A percentile compares a stretch with the other conserved stretches of the same genome.
phyloP scores from a whole-genome alignment of 1,140 invertebrate species.

The Augochlora pura region DNA sequence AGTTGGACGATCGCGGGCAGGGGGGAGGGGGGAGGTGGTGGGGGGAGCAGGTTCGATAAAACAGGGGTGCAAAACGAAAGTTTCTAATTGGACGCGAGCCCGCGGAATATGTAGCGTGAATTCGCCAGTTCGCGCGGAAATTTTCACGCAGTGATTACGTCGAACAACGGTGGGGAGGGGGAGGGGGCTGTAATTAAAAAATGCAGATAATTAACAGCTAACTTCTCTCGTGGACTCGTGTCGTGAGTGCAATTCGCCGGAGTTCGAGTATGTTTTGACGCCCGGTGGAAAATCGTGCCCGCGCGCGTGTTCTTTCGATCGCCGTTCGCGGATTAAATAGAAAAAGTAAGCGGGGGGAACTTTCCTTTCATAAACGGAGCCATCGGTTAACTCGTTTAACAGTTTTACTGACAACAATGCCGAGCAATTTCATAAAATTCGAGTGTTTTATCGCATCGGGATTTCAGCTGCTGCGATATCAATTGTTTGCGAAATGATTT shows the following conservation, averaged over 20 bases:
- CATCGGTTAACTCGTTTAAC: too few species aligned
- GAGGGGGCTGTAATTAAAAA: conserved; percentile 32
- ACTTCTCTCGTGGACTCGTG: not conserved
- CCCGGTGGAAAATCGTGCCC: not conserved
- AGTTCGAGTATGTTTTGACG: not conserved
- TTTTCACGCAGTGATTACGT: conserved; percentile 39
- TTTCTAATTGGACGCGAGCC: conserved; percentile 64
- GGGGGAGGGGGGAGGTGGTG: too few species aligned
- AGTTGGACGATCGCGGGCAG: conserved; percentile 37
- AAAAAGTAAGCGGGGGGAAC: too few species aligned
- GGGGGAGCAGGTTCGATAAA: conserved; percentile 27
- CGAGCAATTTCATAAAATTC: too few species aligned
- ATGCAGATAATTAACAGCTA: conserved; percentile 9
- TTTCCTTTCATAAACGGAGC: too few species aligned
- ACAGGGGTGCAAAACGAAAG: conserved; percentile 53
- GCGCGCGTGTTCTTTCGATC: too few species aligned
- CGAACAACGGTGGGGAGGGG: not conserved
- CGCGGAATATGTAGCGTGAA: conserved; percentile 41
- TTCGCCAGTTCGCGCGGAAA: conserved; percentile 37
- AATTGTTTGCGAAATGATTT: too few species aligned
- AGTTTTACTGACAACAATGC: too few species aligned
- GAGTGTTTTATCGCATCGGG: too few species aligned
- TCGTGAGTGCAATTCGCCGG: not conserved
- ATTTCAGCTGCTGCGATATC: too few species aligned
- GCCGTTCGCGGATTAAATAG: not conserved